Evolutionary conservation across 2,888 invertebrate genomes (phyloP), one percentile per base, ranked within the genome.

Genomic region (Miltochrista miniata): DNA sequence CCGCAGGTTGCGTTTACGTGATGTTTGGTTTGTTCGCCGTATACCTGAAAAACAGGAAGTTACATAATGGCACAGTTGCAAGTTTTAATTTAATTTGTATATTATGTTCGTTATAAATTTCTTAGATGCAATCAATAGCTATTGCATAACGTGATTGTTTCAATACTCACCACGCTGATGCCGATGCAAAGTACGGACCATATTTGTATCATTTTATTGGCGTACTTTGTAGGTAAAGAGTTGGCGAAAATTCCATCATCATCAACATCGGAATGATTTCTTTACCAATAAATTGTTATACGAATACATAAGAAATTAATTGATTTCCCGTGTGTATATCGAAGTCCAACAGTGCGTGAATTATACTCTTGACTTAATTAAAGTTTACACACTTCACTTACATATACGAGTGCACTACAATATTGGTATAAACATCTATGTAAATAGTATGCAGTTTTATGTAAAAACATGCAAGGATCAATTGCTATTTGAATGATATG

Each of bases 161-260:
- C 8, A 15, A 8, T 56, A 74, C 83, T 82, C 58, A 87, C 86
- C 72, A 73, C 68, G 62, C 68, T 68, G 48, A 82, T 61, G 44
- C 70, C 59, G 45, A 84, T 66, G 69, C 59, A 77, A 64, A 86
- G 42, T 52, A 77, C 54, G 35, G 70, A 46, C 64, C 76, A 80
- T 72, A 75, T 67, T 52, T 67, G 68, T 78, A 74, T 85, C 87
- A 89, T 87, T 79, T 83, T 85, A 85, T 81, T 61, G 69, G 53
- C 54, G 72, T 68, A 73, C 61, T 74, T 72, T 70, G 56, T 53
- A 68, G 66, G 70, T 70, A 70, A 70, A 62, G 64, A 53, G 60
- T 57, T 55, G 56, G 62, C 61, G 69, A 72, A 68, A 72, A 70
- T 63, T 58, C 61, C 72, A 74, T 74, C 68, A 62, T 75, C 70